Conservation (phyloP, 2,888 invertebrate genomes). For the Morpho achilles region DNA sequence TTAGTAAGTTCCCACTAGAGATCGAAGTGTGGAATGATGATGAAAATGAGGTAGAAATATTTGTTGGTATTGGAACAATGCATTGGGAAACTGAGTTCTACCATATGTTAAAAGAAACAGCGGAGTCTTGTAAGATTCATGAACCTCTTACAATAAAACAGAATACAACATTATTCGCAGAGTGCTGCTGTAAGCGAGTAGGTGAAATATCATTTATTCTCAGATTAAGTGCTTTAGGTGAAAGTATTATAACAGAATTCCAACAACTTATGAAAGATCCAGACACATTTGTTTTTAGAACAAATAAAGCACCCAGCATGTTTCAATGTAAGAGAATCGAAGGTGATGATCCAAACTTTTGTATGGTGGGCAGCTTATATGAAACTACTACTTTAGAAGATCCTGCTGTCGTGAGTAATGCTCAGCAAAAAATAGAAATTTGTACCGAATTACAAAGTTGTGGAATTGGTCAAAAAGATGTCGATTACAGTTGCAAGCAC, state of each 20-base stretch:
- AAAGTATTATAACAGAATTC: conserved; percentile 65
- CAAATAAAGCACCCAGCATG: conserved; percentile 66
- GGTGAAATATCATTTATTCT: conserved; percentile 70
- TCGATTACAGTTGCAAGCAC: conserved; percentile 40
- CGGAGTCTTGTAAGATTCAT: conserved; percentile 49
- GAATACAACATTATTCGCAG: conserved; percentile 42
- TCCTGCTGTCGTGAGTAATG: conserved; percentile 47
- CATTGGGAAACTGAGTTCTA: conserved; percentile 69
- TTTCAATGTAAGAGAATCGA: conserved; percentile 61
- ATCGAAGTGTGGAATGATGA: conserved; percentile 71
- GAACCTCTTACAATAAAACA: conserved; percentile 57
- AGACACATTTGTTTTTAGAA: conserved; percentile 62
- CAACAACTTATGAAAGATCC: conserved; percentile 63
- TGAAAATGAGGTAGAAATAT: conserved; percentile 53
- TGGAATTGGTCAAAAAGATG: conserved; percentile 35
- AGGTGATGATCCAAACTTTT: conserved; percentile 65
- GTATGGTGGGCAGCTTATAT: conserved; percentile 64
- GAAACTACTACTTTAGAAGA: conserved; percentile 68
- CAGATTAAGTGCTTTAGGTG: conserved; percentile 71
- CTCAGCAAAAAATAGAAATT: conserved; percentile 54
- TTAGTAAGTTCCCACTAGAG: conserved; percentile 70
- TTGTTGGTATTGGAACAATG: conserved; percentile 63
- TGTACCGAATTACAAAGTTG: conserved; percentile 66
- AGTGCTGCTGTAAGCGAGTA: conserved; percentile 55
- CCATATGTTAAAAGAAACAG: conserved; percentile 65